Evolutionary conservation across 2,888 invertebrate species (phyloP), one percentile per base, ranked within the genome.

Genomic region (Catocala nupta): DNA sequence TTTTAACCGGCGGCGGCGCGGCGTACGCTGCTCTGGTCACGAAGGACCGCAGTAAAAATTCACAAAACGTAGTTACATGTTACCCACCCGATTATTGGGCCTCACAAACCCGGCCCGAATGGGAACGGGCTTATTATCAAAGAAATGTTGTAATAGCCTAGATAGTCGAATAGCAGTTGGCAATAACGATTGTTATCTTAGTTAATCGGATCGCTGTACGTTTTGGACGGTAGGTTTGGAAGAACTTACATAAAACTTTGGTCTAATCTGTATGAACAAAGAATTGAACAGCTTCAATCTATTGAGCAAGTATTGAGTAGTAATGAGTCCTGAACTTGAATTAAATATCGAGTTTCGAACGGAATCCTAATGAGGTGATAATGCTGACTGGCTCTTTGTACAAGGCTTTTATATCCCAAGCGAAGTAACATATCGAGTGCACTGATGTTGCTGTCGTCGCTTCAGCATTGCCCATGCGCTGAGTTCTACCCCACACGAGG

Each of bases 31-130:
- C 11, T 34, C 44, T 68, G 81, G 78, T 73, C 73, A 73, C 64
- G 65, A 63, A 66, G 66, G 77, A 52, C 57, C 79, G 47, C 85
- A 80, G 90, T 90, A 89, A 88, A 89, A 88, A 92, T 91, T 90
- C 90, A 82, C 81, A 70, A 71, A 82, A 82, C 89, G 89, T 89
- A 85, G 84, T 78, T 78, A 85, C 78, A 81, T 82, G 80, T 82
- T 77, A 79, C 80, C 85, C 77, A 83, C 80, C 77, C 86, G 81
- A 83, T 86, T 84, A 87, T 85, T 79, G 81, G 83, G 78, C 75
- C 76, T 77, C 70, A 60, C 60, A 72, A 76, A 80, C 81, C 80
- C 77, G 63, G 72, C 56, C 69, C 75, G 88, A 84, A 88, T 89
- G 73, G 81, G 69, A 89, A 89, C 83, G 71, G 80, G 70, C 81